Evolutionary conservation across 2,113 vertebrate species (phyloP).

Genomic region (Sigmodon hispidus): DNA sequence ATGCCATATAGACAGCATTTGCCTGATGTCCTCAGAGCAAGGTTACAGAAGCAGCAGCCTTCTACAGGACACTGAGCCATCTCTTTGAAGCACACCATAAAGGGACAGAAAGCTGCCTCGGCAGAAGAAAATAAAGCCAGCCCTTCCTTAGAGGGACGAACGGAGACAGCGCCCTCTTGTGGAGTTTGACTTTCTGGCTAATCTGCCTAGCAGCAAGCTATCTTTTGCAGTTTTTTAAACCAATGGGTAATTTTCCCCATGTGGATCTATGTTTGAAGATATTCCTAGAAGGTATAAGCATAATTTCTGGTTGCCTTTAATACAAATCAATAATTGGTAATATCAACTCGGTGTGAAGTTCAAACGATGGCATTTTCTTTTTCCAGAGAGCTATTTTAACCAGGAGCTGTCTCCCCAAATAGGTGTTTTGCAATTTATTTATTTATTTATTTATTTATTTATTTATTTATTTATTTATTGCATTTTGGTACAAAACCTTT

Average conservation of each 20-base stretch:
- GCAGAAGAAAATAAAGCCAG: background rate
- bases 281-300: constrained; percentile 43
- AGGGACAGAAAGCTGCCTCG: background rate
- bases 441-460: constrained; percentile 55
- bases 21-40: background rate
- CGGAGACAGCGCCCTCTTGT: constrained; percentile 47
- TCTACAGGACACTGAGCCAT: background rate
- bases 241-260: background rate
- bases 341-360: background rate
- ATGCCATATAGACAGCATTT: background rate
- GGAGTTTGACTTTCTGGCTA: background rate
- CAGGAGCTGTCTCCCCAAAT: background rate
- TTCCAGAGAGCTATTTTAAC: background rate
- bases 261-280: background rate
- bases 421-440: constrained; percentile 29
- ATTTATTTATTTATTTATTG: constrained; percentile 53
- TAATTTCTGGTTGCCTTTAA: constrained; percentile 27
- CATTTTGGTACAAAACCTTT: constrained; percentile 46
- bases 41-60: background rate
- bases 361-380: background rate
- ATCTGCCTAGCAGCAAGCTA: constrained; percentile 51
- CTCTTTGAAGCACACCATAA: background rate
- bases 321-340: background rate
- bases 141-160: background rate
- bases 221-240: constrained; percentile 15